Conservation (phyloP, 2,113 vertebrate genomes). For the Rhabdornis inornatus region DNA sequence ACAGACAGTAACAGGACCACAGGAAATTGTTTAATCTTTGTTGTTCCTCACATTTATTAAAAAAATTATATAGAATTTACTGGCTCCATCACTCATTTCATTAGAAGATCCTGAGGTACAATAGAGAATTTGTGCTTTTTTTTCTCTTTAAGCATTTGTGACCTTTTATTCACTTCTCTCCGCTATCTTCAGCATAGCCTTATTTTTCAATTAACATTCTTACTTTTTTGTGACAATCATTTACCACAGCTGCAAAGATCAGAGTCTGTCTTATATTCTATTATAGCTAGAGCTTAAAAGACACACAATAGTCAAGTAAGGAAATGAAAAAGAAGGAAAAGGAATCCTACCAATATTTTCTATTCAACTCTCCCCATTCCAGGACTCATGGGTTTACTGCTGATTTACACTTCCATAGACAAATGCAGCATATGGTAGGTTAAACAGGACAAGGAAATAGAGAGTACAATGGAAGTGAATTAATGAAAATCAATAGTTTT, state of each 20-base stretch:
- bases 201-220: background rate
- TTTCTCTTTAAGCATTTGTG: background rate
- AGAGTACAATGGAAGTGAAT: constrained; percentile 59
- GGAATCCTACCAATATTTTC: background rate
- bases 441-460: constrained; percentile 50
- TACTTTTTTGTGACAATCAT: background rate
- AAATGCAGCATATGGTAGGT: constrained; percentile 31
- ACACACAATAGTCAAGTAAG: background rate
- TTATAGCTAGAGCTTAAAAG: background rate
- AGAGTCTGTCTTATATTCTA: background rate
- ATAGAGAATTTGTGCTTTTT: background rate
- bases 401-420: background rate
- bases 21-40: background rate
- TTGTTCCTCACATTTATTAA: background rate
- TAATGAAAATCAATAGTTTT: constrained; percentile 64
- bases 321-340: background rate
- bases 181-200: background rate
- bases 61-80: background rate
- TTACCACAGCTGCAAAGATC: background rate
- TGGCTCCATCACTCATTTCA: background rate
- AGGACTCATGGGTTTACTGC: background rate
- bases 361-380: background rate
- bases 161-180: background rate
- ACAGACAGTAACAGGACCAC: background rate
- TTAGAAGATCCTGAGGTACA: background rate